phyloP scores from a whole-genome alignment of 2,797 vertebrate genomes.

The Microctenopoma stevenorrisi region DNA sequence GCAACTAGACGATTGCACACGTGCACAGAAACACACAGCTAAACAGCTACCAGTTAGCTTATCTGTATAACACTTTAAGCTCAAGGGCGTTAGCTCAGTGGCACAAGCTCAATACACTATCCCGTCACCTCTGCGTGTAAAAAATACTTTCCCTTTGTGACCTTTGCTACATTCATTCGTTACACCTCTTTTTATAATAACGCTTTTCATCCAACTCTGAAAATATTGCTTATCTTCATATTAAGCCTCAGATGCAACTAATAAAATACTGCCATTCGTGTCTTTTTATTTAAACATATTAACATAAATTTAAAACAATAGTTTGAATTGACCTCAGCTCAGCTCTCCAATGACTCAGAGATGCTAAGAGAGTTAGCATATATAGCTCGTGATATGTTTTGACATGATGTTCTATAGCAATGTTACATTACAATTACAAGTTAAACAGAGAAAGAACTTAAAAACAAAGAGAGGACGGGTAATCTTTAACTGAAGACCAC shows the following conservation, averaged over 20 bases:
- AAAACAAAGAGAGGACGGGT: slow-evolving; percentile 42
- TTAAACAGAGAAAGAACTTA: slow-evolving; percentile 41
- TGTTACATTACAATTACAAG: background rate
- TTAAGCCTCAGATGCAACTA: slow-evolving; percentile 18
- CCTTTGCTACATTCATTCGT: slow-evolving; percentile 66
- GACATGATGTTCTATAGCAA: slow-evolving; percentile 16
- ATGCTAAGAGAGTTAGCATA: background rate
- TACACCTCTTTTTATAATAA: slow-evolving; percentile 27
- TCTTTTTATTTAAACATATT: slow-evolving; percentile 3
- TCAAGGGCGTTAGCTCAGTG: slow-evolving; percentile 45
- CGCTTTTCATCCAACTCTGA: slow-evolving; percentile 3
- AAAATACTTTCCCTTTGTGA: slow-evolving; percentile 65
- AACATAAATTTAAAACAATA: slow-evolving; percentile 24
- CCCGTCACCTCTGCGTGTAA: slow-evolving; percentile 16
- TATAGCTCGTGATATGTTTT: slow-evolving; percentile 22
- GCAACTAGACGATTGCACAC: slow-evolving; percentile 22
- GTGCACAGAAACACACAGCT: slow-evolving; percentile 6
- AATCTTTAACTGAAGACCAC: slow-evolving; percentile 40
- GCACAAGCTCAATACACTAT: slow-evolving; percentile 28
- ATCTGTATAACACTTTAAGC: slow-evolving; percentile 46
- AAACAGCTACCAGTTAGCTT: slow-evolving; percentile 42
- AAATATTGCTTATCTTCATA: slow-evolving; percentile 21
- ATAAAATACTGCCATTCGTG: slow-evolving; percentile 49
- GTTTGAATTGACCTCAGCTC: slow-evolving; percentile 25
- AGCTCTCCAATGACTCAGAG: slow-evolving; percentile 1